phyloP scores from a whole-genome alignment of 1,140 invertebrate species.

The Aporrectodea caliginosa region DNA sequence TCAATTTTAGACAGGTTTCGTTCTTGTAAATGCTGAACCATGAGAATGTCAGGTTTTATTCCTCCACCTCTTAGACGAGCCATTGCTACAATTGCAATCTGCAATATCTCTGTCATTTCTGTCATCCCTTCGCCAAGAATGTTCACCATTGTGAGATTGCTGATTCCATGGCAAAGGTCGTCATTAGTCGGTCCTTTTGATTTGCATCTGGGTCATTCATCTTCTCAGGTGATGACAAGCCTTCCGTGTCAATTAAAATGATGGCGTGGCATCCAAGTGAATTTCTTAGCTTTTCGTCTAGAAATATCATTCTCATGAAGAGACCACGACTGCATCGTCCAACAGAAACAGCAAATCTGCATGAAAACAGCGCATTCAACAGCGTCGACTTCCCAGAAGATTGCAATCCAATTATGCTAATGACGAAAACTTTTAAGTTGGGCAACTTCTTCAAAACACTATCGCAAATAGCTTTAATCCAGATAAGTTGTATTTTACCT shows the following conservation, averaged over 20 bases:
- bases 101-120: not conserved
- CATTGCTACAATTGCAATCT: not conserved
- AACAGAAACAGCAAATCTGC: slow-evolving; percentile 28
- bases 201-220: not conserved
- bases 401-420: slow-evolving; percentile 27
- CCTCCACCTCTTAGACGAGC: not conserved
- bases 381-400: slow-evolving; percentile 28
- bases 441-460: not conserved
- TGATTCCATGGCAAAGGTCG: not conserved
- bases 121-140: not conserved
- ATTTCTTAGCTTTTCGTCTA: not conserved
- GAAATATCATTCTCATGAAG: slow-evolving; percentile 1
- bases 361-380: slow-evolving; percentile 27
- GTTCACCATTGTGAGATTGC: not conserved
- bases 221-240: not conserved
- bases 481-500: not conserved
- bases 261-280: not conserved
- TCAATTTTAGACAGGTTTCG: not conserved
- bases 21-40: not conserved
- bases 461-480: slow-evolving; percentile 3
- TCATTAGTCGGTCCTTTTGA: not conserved
- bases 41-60: not conserved
- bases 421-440: slow-evolving; percentile 7
- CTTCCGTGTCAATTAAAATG: not conserved
- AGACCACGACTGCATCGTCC: slow-evolving; percentile 31